Conservation (phyloP, 1,140 invertebrate species). For the Drosophila neocordata region DNA sequence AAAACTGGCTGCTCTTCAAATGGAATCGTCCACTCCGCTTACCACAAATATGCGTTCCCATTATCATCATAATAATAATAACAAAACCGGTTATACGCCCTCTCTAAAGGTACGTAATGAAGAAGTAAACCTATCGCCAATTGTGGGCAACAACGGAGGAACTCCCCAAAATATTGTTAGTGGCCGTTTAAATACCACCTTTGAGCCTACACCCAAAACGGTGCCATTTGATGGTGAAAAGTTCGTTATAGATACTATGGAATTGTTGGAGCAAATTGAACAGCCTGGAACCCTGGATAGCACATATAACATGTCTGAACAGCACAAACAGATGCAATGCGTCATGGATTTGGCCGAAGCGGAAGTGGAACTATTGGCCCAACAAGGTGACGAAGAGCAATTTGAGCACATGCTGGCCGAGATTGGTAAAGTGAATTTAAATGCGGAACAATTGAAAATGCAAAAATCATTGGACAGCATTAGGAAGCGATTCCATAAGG, state of each 20-base stretch:
- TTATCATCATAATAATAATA: conserved; percentile 36
- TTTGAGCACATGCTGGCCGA: conserved; percentile 77
- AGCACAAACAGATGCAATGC: conserved; percentile 69
- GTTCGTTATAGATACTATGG: conserved; percentile 53
- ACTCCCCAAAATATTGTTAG: conserved; percentile 32
- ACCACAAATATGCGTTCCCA: conserved; percentile 47
- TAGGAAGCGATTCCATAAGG: conserved; percentile 69
- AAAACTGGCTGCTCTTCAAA: conserved; percentile 44
- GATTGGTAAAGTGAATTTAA: conserved; percentile 65
- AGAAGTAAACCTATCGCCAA: conserved; percentile 72
- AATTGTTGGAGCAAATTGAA: conserved; percentile 71
- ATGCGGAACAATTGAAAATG: conserved; percentile 72
- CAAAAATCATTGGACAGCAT: conserved; percentile 77
- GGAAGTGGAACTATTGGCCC: conserved; percentile 68
- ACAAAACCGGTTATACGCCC: conserved; percentile 60
- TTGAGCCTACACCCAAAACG: conserved; percentile 23
- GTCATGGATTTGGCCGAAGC: conserved; percentile 73
- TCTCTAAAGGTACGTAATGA: conserved; percentile 41
- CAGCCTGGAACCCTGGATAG: conserved; percentile 64
- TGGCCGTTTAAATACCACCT: conserved; percentile 27
- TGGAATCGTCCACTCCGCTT: conserved; percentile 72
- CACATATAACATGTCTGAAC: conserved; percentile 53
- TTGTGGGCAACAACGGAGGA: conserved; percentile 39
- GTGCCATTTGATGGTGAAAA: conserved; percentile 42
- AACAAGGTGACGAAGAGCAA: conserved; percentile 76